Base-by-base conservation (phyloP, 2,113 vertebrate species). In the Sterrhoptilus dennistouni region DNA sequence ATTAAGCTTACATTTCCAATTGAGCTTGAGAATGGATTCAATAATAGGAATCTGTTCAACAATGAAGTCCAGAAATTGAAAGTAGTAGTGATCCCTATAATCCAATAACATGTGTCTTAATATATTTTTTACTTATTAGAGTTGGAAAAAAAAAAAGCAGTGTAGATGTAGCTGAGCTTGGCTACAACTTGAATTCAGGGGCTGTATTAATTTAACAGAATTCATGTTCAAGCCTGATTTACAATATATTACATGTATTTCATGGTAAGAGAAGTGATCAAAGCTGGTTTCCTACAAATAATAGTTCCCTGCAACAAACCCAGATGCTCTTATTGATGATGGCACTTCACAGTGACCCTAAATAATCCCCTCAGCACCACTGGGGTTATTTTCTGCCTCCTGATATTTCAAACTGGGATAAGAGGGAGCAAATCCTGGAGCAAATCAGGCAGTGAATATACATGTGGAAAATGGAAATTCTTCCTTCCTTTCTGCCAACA, bases 51-150 rank as follows among this genome's bases (percentile, higher is more conserved):
- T 87, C 65, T 93, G n/a, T 82, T 61, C 81, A 76, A 91, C 69
- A 92, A 63, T 85, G 66, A 91, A 85, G 74, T 76, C n/a, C 61
- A 85, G 49, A 96, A 97, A 95, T 94, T 97, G 90, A 95, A 95
- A 96, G 65, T 71, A 70, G 50, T 76, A 79, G 87, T 79, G 78
- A 95, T 80, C 89, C 63, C 78, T 96, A 53, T 93, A 93, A 97
- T 95, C 87, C 91, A 85, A 52, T 97, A 97, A 83, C 59, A 44
- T 35, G 42, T 94, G 35, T 78, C 84, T 87, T 96, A 93, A 89
- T 92, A 49, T 69, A 87, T 91, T 95, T 78, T 96, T 96, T 95
- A 81, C 69, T 93, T 95, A 92, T 85, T 97, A 87, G 86, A 97
- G 72, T 90, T 90, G 24, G 5, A 23, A 23, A 47, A 66, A 54